These are phyloP conservation scores for Hypselothyrea guttata DNA, from an alignment of 2,888 invertebrate genomes.

Conservation along the genomic window DNA sequence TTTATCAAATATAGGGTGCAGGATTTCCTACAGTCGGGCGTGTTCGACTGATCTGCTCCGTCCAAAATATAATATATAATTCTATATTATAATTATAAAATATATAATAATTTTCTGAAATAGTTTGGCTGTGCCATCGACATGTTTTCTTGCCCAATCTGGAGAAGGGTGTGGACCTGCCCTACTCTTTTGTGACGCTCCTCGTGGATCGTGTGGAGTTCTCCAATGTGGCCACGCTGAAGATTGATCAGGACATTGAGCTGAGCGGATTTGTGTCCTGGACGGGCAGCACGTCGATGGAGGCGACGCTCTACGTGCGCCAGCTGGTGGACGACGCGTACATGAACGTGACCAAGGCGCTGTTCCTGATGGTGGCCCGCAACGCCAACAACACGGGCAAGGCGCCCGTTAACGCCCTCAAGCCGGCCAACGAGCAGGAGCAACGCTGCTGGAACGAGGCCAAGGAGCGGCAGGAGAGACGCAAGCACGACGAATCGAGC, in stretches of 20 bases:
- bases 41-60: no score
- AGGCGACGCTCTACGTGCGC: constrained; percentile 88
- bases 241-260: constrained; percentile 85
- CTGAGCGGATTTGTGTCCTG: constrained; percentile 89
- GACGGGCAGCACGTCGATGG: constrained; percentile 88
- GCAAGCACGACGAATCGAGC: constrained; percentile 82
- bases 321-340: constrained; percentile 81
- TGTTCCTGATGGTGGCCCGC: constrained; percentile 89
- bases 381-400: constrained; percentile 85
- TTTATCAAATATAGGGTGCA: no score
- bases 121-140: constrained; percentile 88
- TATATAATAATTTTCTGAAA: no score
- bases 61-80: no score
- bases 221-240: constrained; percentile 67
- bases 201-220: constrained; percentile 88
- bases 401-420: constrained; percentile 84
- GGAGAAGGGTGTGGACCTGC: constrained; percentile 83
- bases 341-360: constrained; percentile 84
- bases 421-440: constrained; percentile 85
- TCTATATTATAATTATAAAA: no score
- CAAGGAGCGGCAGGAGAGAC: constrained; percentile 83
- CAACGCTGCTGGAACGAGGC: constrained; percentile 84
- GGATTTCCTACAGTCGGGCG: no score
- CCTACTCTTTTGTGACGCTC: constrained; percentile 88
- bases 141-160: constrained; percentile 85